A percentile compares a stretch with the other conserved stretches of the same genome.
These are phyloP conservation scores for Antheraea assamensis DNA, from an alignment of 2,888 invertebrate species.

Conservation along the genomic window DNA sequence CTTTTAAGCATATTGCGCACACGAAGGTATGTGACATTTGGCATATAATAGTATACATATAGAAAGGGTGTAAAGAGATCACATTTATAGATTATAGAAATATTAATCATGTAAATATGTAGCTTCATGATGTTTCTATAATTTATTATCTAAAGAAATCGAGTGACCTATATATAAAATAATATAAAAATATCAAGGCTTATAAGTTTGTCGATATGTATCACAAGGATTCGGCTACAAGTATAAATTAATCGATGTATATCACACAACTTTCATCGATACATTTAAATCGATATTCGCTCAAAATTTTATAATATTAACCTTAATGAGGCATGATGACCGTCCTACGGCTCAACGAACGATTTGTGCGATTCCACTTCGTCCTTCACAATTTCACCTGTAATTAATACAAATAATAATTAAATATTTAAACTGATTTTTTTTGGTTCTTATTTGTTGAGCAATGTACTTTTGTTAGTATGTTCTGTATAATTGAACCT, in stretches of 20 bases:
- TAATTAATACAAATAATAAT: neutral
- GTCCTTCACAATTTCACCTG: neutral
- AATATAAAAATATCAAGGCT: neutral
- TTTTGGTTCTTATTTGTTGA: too few relatives aligned
- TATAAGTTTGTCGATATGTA: neutral
- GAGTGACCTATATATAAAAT: neutral
- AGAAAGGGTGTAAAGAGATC: too few relatives aligned
- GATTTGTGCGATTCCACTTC: slow-evolving; percentile 35
- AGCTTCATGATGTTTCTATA: too few relatives aligned
- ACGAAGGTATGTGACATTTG: too few relatives aligned
- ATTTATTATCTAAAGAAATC: neutral
- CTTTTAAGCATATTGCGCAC: too few relatives aligned
- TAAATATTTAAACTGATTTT: too few relatives aligned
- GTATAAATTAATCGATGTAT: slow-evolving; percentile 58
- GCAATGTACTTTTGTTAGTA: too few relatives aligned
- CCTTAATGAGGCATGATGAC: slow-evolving; percentile 76
- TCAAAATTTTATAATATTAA: slow-evolving; percentile 71
- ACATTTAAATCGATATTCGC: slow-evolving; percentile 73
- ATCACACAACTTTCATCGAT: slow-evolving; percentile 70
- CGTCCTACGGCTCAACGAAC: slow-evolving; percentile 47
- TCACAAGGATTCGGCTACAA: neutral
- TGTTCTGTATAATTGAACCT: too few relatives aligned
- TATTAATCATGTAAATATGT: too few relatives aligned
- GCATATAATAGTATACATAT: too few relatives aligned
- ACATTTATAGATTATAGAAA: too few relatives aligned